Evolutionary conservation across 2,113 vertebrate genomes (phyloP).

Genomic region (Vidua macroura): DNA sequence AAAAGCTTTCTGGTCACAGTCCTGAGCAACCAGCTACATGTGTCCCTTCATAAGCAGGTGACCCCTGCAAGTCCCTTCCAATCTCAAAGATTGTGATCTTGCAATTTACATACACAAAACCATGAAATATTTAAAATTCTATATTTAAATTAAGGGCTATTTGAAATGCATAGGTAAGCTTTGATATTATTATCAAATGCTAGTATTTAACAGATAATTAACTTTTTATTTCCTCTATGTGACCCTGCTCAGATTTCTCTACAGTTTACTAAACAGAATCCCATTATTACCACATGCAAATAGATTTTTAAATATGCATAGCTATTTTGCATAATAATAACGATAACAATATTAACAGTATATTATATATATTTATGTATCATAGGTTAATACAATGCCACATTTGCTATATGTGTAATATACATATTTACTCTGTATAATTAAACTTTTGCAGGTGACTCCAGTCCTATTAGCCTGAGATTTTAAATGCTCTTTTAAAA

Average conservation of each 20-base stretch:
- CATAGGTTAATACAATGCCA: accelerated
- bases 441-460: not conserved
- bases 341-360: not conserved
- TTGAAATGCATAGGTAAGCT: not conserved
- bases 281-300: not conserved
- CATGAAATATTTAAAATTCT: not conserved
- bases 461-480: not conserved
- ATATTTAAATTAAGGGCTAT: not conserved
- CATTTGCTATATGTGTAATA: not conserved
- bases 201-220: not conserved
- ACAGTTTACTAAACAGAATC: not conserved
- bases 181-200: not conserved
- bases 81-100: not conserved
- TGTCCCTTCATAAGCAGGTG: not conserved
- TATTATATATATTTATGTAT: not conserved
- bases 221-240: not conserved
- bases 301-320: not conserved
- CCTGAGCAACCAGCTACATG: not conserved
- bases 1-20: not conserved
- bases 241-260: not conserved
- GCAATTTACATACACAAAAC: not conserved
- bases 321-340: not conserved
- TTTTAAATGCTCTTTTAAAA: not conserved
- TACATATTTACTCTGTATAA: not conserved
- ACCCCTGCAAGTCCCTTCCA: not conserved